Percentiles rank a stretch among this genome's conserved stretches.
These are phyloP conservation scores for Pocota personata DNA, from an alignment of 2,888 invertebrate genomes.

Conservation along the genomic window DNA sequence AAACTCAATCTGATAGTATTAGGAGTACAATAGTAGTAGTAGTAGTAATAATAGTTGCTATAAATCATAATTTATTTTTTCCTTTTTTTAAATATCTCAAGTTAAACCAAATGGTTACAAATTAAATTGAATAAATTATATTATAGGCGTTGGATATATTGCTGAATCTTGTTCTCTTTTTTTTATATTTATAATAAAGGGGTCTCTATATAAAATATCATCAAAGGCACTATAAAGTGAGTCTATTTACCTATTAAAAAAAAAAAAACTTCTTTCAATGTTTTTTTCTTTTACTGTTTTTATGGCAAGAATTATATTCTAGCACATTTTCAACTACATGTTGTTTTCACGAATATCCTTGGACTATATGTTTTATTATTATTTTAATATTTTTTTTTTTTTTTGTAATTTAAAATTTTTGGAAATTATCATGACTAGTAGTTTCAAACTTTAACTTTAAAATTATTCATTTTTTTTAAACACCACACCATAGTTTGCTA, in stretches of 20 bases:
- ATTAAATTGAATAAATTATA: slow-evolving; percentile 17
- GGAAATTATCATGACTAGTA: slow-evolving; percentile 71
- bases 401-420: slow-evolving; percentile 45
- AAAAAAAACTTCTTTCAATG: neutral
- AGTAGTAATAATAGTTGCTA: slow-evolving; percentile 12
- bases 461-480: slow-evolving; percentile 29
- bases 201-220: slow-evolving; percentile 62
- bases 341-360: neutral
- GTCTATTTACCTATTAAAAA: slow-evolving; percentile 20
- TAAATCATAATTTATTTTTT: neutral
- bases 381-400: slow-evolving; percentile 7
- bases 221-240: slow-evolving; percentile 69
- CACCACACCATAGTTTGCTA: slow-evolving; percentile 62
- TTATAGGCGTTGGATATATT: neutral
- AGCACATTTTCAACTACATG: slow-evolving; percentile 17
- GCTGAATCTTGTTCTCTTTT: neutral
- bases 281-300: slow-evolving; percentile 3
- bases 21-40: slow-evolving; percentile 28
- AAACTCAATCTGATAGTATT: slow-evolving; percentile 51
- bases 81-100: neutral
- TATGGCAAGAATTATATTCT: slow-evolving; percentile 65
- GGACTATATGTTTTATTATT: slow-evolving; percentile 1
- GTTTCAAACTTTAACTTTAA: slow-evolving; percentile 53
- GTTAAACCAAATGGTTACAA: slow-evolving; percentile 16
- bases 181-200: slow-evolving; percentile 2